phyloP scores from a whole-genome alignment of 2,888 invertebrate genomes.

The Geotrupes spiniger region DNA sequence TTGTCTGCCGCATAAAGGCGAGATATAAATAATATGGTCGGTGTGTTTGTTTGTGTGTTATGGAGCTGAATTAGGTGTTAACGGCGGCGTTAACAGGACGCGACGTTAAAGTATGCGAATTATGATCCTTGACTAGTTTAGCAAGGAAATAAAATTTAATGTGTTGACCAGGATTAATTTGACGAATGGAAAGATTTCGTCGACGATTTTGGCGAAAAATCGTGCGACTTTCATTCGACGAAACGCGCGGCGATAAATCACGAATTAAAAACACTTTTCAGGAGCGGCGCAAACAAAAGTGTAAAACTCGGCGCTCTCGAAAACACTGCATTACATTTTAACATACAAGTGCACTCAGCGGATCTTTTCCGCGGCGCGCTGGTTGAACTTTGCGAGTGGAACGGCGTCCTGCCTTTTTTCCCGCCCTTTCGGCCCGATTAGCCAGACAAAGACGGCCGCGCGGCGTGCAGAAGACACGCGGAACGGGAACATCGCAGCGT shows the following conservation, averaged over 20 bases:
- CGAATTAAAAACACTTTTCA: constrained; percentile 18
- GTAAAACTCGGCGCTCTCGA: constrained; percentile 16
- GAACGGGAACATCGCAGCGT: not conserved
- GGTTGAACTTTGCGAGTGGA: constrained; percentile 19
- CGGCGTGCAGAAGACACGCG: not conserved
- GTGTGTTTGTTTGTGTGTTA: too few relatives aligned
- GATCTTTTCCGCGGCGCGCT: constrained; percentile 18
- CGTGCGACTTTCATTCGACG: not conserved
- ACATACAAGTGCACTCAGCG: constrained; percentile 29
- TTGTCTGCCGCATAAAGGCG: too few relatives aligned
- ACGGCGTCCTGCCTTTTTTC: not conserved
- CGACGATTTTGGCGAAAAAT: too few relatives aligned
- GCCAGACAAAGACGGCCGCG: constrained; percentile 3
- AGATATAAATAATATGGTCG: too few relatives aligned
- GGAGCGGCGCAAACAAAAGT: constrained; percentile 10
- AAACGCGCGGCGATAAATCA: constrained; percentile 14
- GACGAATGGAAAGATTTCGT: too few relatives aligned
- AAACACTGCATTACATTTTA: constrained; percentile 26
- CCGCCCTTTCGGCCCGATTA: not conserved
- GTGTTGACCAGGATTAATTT: too few relatives aligned
- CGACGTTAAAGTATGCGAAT: too few relatives aligned
- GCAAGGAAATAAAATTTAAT: too few relatives aligned
- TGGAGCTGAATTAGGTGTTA: too few relatives aligned
- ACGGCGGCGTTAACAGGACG: too few relatives aligned
- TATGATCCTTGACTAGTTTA: too few relatives aligned